phyloP scores from a whole-genome alignment of 2,113 vertebrate species.

The Eulemur macaco region DNA sequence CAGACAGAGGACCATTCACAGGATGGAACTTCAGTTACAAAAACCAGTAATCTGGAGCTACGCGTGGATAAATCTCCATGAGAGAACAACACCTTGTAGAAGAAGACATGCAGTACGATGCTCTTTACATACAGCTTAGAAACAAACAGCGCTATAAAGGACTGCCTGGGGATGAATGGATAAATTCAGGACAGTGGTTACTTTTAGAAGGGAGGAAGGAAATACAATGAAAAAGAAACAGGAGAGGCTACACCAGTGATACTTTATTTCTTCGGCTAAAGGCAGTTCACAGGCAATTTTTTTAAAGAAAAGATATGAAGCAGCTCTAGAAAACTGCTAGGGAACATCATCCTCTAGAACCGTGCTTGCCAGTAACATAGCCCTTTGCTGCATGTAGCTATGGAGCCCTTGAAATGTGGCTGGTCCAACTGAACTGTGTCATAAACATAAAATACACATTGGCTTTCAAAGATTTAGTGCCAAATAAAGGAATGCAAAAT shows the following conservation, averaged over 20 bases:
- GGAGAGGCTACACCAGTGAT: neutral
- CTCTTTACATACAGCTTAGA: neutral
- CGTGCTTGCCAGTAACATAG: neutral
- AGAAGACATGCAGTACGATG: neutral
- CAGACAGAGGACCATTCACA: neutral
- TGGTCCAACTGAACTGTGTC: neutral
- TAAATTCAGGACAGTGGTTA: neutral
- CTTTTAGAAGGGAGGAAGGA: neutral
- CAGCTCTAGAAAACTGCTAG: neutral
- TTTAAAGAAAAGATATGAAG: neutral
- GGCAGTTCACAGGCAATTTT: neutral
- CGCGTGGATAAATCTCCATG: neutral
- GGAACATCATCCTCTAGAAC: neutral
- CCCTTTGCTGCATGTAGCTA: too few species aligned
- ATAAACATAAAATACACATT: neutral
- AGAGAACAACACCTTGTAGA: neutral
- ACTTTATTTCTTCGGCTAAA: slow-evolving; percentile 4
- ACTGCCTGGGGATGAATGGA: neutral
- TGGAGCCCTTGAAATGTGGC: neutral
- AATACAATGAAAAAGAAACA: neutral
- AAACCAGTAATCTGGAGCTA: neutral
- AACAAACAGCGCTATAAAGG: neutral
- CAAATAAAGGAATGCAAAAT: neutral
- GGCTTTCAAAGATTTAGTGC: neutral
- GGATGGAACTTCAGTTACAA: neutral